Percentiles rank a stretch among this genome's conserved stretches.
phyloP scores from a whole-genome alignment of 2,888 invertebrate genomes.

The Tetragonisca angustula region DNA sequence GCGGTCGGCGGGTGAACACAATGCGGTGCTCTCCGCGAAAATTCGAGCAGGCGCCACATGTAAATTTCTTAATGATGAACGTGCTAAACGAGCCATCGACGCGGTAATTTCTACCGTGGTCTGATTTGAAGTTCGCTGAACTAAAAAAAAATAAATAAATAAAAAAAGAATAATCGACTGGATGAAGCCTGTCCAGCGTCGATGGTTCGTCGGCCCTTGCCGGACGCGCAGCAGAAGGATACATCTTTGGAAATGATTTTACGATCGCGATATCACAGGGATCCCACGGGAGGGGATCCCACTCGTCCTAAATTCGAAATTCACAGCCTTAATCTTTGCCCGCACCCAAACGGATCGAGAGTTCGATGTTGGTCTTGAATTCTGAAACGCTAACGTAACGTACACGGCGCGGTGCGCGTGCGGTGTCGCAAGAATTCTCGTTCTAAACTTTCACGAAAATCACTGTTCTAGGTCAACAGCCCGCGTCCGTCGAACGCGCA shows the following conservation, averaged over 20 bases:
- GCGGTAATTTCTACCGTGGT: not conserved
- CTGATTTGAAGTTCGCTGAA: not conserved
- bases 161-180: not conserved
- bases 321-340: conserved; percentile 69
- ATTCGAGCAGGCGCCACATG: conserved; percentile 57
- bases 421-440: conserved; percentile 60
- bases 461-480: conserved; percentile 43
- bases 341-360: conserved; percentile 33
- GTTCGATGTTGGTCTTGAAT: conserved; percentile 41
- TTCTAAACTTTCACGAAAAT: conserved; percentile 65
- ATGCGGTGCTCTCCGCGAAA: conserved; percentile 68
- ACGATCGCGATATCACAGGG: conserved; percentile 66
- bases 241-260: conserved; percentile 65
- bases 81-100: conserved; percentile 27
- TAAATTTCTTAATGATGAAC: conserved; percentile 32
- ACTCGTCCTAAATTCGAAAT: conserved; percentile 62
- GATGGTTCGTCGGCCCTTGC: conserved; percentile 39
- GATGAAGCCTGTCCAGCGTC: not conserved
- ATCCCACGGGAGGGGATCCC: conserved; percentile 41
- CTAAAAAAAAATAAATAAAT: not conserved
- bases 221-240: conserved; percentile 50
- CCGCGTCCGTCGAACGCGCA: conserved; percentile 14
- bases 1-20: conserved; percentile 79
- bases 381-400: conserved; percentile 36
- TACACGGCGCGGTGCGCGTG: conserved; percentile 7